Base-by-base conservation (phyloP, 1,140 invertebrate species). In the Pissodes strobi region DNA sequence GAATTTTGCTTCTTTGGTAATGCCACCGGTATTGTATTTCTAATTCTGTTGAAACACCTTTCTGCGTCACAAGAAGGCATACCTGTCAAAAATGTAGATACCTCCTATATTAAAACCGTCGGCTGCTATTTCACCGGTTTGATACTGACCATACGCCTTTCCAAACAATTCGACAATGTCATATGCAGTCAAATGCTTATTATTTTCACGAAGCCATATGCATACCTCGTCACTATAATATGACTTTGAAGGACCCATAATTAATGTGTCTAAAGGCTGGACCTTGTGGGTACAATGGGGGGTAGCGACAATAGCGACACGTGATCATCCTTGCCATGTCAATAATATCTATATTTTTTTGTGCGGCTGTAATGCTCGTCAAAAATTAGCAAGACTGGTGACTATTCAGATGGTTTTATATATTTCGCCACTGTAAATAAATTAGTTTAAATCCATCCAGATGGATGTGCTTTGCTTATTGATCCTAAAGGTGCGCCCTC, bases 221-320 rank as follows among this genome's bases (percentile, higher is more conserved):
- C 25, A 13, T 5, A 18, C 17, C 46, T 70, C 59, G 18, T 69
- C 49, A 25, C 43, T 60, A 49, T 75, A 76, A 41, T 74, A 68
- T 1, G 65, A 34, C 22, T 64, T 9, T 55, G 62, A 34, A 39
- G 49, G 59, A 19, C 56, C 55, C 72, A 78, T 78, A 45, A 79
- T 71, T 8, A 64, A 30, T 15, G 68, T 64, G 55, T 79, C 78
- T 34, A 45, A 73, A 43, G 76, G 78, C 63, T 80, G 77, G 71
- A 79, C 41, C 27, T 72, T 68, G 55, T 78, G 73, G 0, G 73
- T 75, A 15, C 49, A 65, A 51, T 80, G 77, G 76, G 72, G 22
- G 77, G 74, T 6, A 79, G 57, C 25, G 66, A 76, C 10, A 79
- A 64, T 37, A 64, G 65, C 43, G 67, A 69, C 27, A 69, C 72